Percentiles rank a stretch among this genome's conserved stretches.
These are phyloP conservation scores for Coelopa frigida DNA, from an alignment of 1,140 invertebrate genomes.

Conservation along the genomic window DNA sequence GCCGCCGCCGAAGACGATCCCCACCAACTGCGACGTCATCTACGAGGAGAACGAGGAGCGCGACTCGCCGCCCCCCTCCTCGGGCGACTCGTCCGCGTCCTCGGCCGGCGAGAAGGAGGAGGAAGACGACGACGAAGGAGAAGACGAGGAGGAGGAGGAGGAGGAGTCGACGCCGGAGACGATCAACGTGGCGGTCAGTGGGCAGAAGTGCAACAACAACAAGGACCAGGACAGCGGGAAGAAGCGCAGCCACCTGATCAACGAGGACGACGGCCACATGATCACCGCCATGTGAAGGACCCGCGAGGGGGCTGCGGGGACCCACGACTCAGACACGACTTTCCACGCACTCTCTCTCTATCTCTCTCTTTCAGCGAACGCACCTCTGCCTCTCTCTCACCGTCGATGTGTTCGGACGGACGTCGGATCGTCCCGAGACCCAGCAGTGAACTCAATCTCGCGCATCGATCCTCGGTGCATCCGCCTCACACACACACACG, in stretches of 20 bases:
- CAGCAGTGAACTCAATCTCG: too few relatives aligned
- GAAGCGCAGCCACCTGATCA: slow-evolving; percentile 36
- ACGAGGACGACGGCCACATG: slow-evolving; percentile 35
- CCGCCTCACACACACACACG: too few relatives aligned
- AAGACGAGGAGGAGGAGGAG: slow-evolving; percentile 1
- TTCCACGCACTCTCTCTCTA: too few relatives aligned
- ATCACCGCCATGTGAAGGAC: slow-evolving; percentile 34
- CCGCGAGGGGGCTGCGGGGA: too few relatives aligned
- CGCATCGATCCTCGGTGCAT: too few relatives aligned
- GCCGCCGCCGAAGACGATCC: slow-evolving; percentile 37
- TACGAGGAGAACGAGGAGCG: slow-evolving; percentile 43
- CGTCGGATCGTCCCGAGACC: too few relatives aligned
- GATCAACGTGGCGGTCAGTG: slow-evolving; percentile 23
- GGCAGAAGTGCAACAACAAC: slow-evolving; percentile 29
- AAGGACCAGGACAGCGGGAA: slow-evolving; percentile 26
- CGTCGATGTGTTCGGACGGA: too few relatives aligned
- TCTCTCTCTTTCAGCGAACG: too few relatives aligned
- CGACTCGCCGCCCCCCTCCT: slow-evolving; percentile 28
- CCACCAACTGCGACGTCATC: slow-evolving; percentile 43
- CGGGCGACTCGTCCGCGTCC: slow-evolving; percentile 11
- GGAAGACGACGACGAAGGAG: slow-evolving; percentile 12
- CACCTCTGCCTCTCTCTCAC: too few relatives aligned
- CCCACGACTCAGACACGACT: too few relatives aligned
- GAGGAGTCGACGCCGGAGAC: slow-evolving; percentile 14
- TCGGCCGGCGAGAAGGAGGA: slow-evolving; percentile 7